Percentiles rank a stretch among this genome's conserved stretches.
These are phyloP conservation scores for Actenoides lindsayi DNA, from an alignment of 2,113 vertebrate genomes.

Conservation along the genomic window DNA sequence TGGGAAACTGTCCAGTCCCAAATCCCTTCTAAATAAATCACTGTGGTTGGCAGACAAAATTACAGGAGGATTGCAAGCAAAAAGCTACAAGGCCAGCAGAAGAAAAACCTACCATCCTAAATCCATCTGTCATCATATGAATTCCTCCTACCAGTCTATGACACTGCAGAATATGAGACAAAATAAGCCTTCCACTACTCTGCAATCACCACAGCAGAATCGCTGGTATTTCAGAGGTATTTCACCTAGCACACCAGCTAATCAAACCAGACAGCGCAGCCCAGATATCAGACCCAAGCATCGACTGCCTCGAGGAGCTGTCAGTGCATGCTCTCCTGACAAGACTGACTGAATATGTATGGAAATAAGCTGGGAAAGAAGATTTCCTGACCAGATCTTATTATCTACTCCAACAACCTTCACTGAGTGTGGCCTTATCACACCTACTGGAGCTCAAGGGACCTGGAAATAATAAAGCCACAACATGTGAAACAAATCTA, in stretches of 20 bases:
- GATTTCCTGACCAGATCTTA: conserved; percentile 30
- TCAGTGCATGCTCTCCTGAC: conserved; percentile 6
- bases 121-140: background rate
- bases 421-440: background rate
- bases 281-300: conserved; percentile 52
- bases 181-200: conserved; percentile 13
- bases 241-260: conserved; percentile 41
- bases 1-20: background rate
- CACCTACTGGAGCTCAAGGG: background rate
- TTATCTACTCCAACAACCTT: background rate
- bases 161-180: conserved; percentile 24
- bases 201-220: conserved; percentile 3
- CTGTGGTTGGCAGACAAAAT: conserved; percentile 27
- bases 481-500: background rate
- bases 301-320: conserved; percentile 27
- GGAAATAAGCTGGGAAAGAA: conserved; percentile 24
- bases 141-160: background rate
- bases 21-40: background rate
- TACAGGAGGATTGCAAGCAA: background rate
- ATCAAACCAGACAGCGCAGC: conserved; percentile 44
- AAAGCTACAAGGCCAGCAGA: conserved; percentile 12
- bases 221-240: conserved; percentile 31
- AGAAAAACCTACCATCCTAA: conserved; percentile 11
- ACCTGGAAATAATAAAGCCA: conserved; percentile 30
- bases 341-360: conserved; percentile 1